Conservation (phyloP, 2,888 invertebrate genomes). For the Tetrapedia diversipes region DNA sequence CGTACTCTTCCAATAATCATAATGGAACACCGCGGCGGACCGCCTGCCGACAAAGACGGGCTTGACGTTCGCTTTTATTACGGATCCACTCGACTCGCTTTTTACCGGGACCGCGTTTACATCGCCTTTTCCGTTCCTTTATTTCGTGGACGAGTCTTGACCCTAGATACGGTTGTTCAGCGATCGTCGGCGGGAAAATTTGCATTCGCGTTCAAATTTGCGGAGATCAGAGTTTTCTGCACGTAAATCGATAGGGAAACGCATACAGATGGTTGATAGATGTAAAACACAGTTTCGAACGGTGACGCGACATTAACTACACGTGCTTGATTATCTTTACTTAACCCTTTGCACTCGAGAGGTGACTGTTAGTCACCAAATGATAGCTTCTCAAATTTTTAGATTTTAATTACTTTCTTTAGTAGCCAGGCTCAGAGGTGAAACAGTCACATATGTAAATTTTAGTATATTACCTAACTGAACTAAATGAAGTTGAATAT, state of each 20-base stretch:
- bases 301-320: no score
- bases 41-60: conserved; percentile 27
- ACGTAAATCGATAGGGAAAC: background rate
- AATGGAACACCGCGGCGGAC: conserved; percentile 44
- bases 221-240: background rate
- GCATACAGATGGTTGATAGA: no score
- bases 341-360: no score
- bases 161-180: background rate
- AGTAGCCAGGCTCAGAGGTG: no score
- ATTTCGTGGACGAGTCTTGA: conserved; percentile 13
- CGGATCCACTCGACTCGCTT: conserved; percentile 8
- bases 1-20: conserved; percentile 51
- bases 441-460: no score
- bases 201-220: conserved; percentile 6
- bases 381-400: no score
- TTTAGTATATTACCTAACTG: no score
- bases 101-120: conserved; percentile 17
- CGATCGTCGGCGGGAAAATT: background rate
- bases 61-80: conserved; percentile 42
- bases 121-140: background rate
- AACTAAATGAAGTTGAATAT: no score
- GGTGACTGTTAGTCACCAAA: no score
- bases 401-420: no score
- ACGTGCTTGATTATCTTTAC: no score
- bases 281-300: no score